Evolutionary conservation across 2,113 vertebrate genomes (phyloP).

Genomic region (Brachypteracias leptosomus): DNA sequence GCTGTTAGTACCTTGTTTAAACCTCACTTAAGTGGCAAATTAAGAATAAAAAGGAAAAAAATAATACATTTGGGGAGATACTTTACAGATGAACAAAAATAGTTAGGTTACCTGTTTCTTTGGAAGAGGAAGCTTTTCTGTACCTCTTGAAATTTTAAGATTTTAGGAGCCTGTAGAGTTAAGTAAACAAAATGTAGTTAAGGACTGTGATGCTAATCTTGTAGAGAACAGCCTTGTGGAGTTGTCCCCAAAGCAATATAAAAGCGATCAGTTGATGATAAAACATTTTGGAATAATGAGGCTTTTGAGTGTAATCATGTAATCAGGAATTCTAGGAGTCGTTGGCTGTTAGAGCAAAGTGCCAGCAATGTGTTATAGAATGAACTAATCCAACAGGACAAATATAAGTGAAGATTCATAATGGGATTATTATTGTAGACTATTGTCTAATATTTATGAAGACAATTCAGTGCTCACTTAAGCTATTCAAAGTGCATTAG

Average conservation of each 20-base stretch:
- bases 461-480: neutral
- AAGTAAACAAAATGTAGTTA: neutral
- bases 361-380: neutral
- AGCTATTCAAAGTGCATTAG: slow-evolving; percentile 4
- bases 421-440: slow-evolving; percentile 5
- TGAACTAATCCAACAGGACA: slow-evolving; percentile 3
- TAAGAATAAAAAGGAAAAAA: neutral
- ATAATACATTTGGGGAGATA: neutral
- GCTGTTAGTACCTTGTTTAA: neutral
- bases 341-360: neutral
- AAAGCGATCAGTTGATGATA: neutral
- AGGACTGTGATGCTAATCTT: neutral
- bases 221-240: neutral
- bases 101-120: neutral
- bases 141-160: neutral
- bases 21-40: neutral
- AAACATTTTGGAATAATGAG: slow-evolving; percentile 42
- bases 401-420: slow-evolving; percentile 4
- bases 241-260: neutral
- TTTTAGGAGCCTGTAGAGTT: neutral
- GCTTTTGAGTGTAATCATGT: slow-evolving; percentile 14
- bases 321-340: slow-evolving; percentile 5
- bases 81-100: neutral
- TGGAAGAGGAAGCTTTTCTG: neutral
- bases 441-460: slow-evolving; percentile 23